Percentiles rank a stretch among this genome's conserved stretches.
Evolutionary conservation across 2,113 vertebrate species (phyloP).

Genomic region (Hirundichthys speculiger): DNA sequence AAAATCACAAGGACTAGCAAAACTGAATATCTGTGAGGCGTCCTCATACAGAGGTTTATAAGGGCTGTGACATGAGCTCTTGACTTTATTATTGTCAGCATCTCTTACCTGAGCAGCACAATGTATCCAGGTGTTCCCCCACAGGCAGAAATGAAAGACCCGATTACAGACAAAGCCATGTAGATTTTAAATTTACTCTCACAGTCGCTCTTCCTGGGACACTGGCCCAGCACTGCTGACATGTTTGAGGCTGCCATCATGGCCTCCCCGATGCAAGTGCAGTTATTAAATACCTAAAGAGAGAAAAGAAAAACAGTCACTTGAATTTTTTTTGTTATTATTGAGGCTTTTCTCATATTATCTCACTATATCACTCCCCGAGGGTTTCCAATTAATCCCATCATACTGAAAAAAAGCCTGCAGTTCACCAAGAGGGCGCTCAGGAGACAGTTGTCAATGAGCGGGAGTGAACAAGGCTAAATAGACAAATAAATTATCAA

Average conservation of each 20-base stretch:
- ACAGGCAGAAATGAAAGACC: constrained; percentile 75
- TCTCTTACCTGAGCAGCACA: constrained; percentile 84
- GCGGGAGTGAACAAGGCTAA: no score
- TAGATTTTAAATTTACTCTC: constrained; percentile 82
- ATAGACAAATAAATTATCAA: no score
- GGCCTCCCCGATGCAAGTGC: constrained; percentile 80
- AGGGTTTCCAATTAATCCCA: no score
- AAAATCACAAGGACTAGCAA: not conserved
- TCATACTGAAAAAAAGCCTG: no score
- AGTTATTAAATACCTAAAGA: constrained; percentile 88
- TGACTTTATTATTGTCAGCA: no score
- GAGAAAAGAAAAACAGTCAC: not conserved
- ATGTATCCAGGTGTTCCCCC: constrained; percentile 81
- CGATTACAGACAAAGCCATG: constrained; percentile 73
- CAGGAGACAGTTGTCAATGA: no score
- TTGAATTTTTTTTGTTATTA: no score
- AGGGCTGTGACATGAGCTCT: not conserved
- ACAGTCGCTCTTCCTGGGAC: constrained; percentile 80
- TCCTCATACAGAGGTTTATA: not conserved
- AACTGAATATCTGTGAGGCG: not conserved
- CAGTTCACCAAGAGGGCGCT: no score
- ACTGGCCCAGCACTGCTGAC: constrained; percentile 86
- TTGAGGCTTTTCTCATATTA: no score
- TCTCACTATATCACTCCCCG: no score
- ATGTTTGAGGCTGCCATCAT: constrained; percentile 66